Base-by-base conservation (phyloP, 2,888 invertebrate genomes). In the Dermolepida albohirtum region DNA sequence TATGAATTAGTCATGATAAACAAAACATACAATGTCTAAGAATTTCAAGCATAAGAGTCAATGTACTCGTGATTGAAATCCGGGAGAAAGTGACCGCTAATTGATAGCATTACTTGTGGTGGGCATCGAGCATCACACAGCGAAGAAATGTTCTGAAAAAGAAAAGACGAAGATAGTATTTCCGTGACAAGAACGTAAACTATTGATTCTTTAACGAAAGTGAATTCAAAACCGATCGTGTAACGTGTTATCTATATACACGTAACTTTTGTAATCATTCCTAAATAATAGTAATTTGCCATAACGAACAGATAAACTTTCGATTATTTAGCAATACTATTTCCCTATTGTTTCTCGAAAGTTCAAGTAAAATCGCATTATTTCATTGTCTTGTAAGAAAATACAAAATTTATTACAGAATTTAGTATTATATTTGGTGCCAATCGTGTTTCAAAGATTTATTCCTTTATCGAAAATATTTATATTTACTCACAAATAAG, bases 51-150 rank as follows among this genome's bases (percentile, higher is more conserved):
- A 16, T 40, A 34, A n/a, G 44, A 52, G 54, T 65, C 65, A 54
- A 51, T 29, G 51, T 52, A 54, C 65, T n/a, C 52, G 16, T 16
- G 11, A 29, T 40, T 41, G 11, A 51, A 57, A 66, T 66, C 66
- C 66, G 66, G 66, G 66, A 66, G 66, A 66, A 66, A 66, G 66
- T 51, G 59, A 51, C 51, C 57, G 39, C 44, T 34, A 65, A 65
- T 44, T 54, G 64, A 40, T 64, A 64, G 49, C 27, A 14, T 62
- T 47, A 22, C 43, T 41, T 57, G n/a, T 29, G 47, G 47, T 11
- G 34, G 34, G 29, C 29, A 16, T 11, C 17, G 22, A 47, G n/a
- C 49, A 52, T 54, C 52, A 65, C 65, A 43, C 43, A 52, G 44
- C 47, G 59, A 62, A 65, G 52, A 54, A 54, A 65, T 44, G 54